Percentiles rank a stretch among this genome's conserved stretches.
These are phyloP conservation scores for Spilosoma lubricipeda DNA, from an alignment of 2,888 invertebrate genomes.

Conservation along the genomic window DNA sequence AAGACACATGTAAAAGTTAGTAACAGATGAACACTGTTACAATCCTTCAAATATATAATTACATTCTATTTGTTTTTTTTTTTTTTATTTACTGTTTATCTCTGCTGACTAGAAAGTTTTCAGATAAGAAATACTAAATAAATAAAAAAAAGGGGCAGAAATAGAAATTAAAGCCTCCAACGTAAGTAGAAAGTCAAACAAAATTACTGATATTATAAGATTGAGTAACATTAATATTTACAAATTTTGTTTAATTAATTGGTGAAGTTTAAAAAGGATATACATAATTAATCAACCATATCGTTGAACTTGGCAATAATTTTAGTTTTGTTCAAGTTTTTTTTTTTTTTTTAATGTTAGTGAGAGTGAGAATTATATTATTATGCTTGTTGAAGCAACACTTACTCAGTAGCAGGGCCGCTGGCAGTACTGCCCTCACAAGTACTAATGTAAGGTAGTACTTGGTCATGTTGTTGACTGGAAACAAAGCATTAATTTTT, in stretches of 20 bases:
- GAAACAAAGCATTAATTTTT: constrained; percentile 35
- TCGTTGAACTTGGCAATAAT: neutral
- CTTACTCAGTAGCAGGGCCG: constrained; percentile 76
- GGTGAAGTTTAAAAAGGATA: neutral
- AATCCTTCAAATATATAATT: neutral
- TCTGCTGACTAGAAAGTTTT: neutral
- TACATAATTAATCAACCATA: neutral
- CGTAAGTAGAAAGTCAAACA: neutral
- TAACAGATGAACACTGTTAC: neutral
- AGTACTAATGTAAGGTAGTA: constrained; percentile 67
- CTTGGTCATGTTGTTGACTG: constrained; percentile 71
- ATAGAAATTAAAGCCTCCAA: neutral
- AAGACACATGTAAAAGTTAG: neutral
- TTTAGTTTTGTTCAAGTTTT: neutral
- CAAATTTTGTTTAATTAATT: neutral
- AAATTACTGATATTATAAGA: neutral
- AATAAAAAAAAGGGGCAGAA: neutral
- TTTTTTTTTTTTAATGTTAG: neutral
- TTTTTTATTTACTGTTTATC: neutral
- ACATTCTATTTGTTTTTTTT: neutral
- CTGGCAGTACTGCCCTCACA: constrained; percentile 74
- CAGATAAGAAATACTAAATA: neutral
- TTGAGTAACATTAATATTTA: neutral
- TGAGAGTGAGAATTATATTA: too few species aligned
- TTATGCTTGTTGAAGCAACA: constrained; percentile 27